Percentiles rank a stretch among this genome's conserved stretches.
Evolutionary conservation across 2,113 vertebrate genomes (phyloP).

Genomic region (Gadus chalcogrammus): DNA sequence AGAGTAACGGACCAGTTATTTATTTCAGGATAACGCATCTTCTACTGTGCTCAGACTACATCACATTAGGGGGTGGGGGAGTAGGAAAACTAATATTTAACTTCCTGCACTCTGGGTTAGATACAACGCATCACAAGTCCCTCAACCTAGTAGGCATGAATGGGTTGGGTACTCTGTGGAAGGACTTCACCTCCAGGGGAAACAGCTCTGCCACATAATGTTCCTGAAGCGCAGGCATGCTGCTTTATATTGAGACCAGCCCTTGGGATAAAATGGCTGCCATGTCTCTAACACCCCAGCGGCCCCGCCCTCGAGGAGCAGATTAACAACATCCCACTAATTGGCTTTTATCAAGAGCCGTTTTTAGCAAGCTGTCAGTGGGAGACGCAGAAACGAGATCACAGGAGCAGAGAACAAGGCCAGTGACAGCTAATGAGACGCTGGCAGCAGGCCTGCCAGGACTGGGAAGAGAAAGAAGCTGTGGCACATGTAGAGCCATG

Average conservation of each 20-base stretch:
- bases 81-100: too few relatives aligned
- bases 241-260: not conserved
- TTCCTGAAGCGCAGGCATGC: not conserved
- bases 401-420: slow-evolving; percentile 19
- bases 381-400: slow-evolving; percentile 24
- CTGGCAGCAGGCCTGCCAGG: not conserved
- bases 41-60: too few relatives aligned
- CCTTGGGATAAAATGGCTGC: not conserved
- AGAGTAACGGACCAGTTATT: too few relatives aligned
- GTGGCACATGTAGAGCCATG: not conserved
- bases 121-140: too few relatives aligned
- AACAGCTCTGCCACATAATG: not conserved
- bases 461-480: not conserved
- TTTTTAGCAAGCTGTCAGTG: slow-evolving; percentile 54
- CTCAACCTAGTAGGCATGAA: too few relatives aligned
- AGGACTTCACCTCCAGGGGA: not conserved
- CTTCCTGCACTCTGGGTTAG: too few relatives aligned
- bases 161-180: not conserved
- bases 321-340: slow-evolving; percentile 64
- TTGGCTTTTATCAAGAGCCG: slow-evolving; percentile 62
- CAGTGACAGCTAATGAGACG: slow-evolving; percentile 1
- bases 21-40: too few relatives aligned
- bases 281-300: not conserved
- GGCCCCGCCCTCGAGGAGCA: slow-evolving; percentile 21
- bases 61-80: too few relatives aligned